phyloP scores from a whole-genome alignment of 2,888 invertebrate species.

The Eulithis testata region DNA sequence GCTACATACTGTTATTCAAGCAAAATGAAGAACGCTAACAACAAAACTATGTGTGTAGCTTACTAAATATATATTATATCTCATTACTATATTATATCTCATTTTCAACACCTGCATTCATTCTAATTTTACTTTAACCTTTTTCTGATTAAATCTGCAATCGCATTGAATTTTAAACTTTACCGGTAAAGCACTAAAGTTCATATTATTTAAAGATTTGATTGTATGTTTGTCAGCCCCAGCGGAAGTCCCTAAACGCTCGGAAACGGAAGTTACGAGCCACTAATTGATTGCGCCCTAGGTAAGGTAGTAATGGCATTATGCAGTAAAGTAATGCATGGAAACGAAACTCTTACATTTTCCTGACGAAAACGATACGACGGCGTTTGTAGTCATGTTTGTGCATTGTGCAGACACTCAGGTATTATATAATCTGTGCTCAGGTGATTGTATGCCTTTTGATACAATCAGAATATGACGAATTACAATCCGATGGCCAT shows the following conservation, averaged over 20 bases:
- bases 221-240: conserved; percentile 49
- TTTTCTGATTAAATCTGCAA: conserved; percentile 22
- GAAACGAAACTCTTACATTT: conserved; percentile 15
- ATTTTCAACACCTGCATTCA: conserved; percentile 25
- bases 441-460: too few relatives aligned
- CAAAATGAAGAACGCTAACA: too few relatives aligned
- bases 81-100: background rate
- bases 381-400: too few relatives aligned
- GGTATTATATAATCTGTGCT: too few relatives aligned
- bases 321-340: background rate
- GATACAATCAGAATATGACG: too few relatives aligned
- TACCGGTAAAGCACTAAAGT: conserved; percentile 19
- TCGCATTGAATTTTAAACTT: conserved; percentile 17
- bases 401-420: too few relatives aligned
- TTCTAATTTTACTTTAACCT: conserved; percentile 19
- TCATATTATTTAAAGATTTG: conserved; percentile 20
- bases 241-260: conserved; percentile 80
- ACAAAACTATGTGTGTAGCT: too few relatives aligned
- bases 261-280: conserved; percentile 76
- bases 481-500: too few relatives aligned
- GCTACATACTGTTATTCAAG: too few relatives aligned
- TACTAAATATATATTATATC: too few relatives aligned
- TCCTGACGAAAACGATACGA: background rate
- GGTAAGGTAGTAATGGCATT: conserved; percentile 23
- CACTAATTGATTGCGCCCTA: conserved; percentile 79